Evolutionary conservation across 2,113 vertebrate genomes (phyloP).

Genomic region (Strix uralensis): DNA sequence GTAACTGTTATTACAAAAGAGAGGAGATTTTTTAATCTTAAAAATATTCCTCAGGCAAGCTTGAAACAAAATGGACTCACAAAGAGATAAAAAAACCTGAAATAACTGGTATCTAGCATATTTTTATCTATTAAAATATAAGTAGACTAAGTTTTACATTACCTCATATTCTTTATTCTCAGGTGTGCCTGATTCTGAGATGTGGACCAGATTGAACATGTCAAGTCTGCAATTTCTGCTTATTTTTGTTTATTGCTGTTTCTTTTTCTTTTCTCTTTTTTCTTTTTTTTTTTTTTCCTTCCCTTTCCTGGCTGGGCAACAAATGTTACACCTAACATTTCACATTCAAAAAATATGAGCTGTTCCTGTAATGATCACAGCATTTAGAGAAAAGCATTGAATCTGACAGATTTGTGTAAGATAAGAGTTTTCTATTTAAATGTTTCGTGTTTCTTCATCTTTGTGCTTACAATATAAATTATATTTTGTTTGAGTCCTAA

Average conservation of each 20-base stretch:
- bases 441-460: slow-evolving; percentile 6
- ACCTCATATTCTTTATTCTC: slow-evolving; percentile 5
- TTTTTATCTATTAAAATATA: slow-evolving; percentile 1
- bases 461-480: background rate
- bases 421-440: background rate
- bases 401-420: background rate
- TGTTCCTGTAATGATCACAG: background rate
- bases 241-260: background rate
- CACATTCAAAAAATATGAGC: background rate
- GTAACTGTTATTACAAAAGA: background rate
- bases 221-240: background rate
- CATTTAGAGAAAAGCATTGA: background rate
- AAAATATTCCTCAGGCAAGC: background rate
- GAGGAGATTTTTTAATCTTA: background rate
- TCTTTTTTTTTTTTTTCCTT: too few species aligned
- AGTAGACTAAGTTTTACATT: background rate
- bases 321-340: slow-evolving; percentile 23
- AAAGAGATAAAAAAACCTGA: background rate
- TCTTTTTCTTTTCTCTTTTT: fast-evolving
- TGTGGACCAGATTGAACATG: background rate
- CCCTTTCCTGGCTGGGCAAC: background rate
- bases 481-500: slow-evolving; percentile 31
- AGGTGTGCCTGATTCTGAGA: background rate
- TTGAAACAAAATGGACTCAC: background rate
- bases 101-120: background rate